phyloP scores from a whole-genome alignment of 2,888 invertebrate genomes.

The Cyrtodaria siliqua region DNA sequence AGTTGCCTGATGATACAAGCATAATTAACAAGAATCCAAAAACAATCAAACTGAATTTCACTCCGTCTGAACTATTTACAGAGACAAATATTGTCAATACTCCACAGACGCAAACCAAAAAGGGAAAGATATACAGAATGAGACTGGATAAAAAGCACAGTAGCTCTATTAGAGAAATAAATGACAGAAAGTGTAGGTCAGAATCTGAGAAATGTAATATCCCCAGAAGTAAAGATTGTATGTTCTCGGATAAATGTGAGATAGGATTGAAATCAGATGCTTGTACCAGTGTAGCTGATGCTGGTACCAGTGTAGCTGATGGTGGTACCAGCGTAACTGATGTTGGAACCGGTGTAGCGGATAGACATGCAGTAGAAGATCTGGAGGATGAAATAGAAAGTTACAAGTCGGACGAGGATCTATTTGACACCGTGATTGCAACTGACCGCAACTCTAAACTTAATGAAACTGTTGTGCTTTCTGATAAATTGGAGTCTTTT shows the following conservation, averaged over 20 bases:
- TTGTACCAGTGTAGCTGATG: too few relatives aligned
- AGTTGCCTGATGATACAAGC: too few relatives aligned
- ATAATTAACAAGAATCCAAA: constrained; percentile 15
- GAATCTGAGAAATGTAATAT: too few relatives aligned
- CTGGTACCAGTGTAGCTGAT: too few relatives aligned
- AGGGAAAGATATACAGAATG: background rate
- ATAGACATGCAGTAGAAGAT: background rate
- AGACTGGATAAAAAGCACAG: background rate
- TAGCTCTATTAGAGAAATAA: too few relatives aligned
- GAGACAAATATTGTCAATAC: constrained; percentile 7
- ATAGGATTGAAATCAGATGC: too few relatives aligned
- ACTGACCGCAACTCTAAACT: background rate
- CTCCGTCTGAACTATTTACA: constrained; percentile 22
- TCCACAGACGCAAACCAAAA: background rate
- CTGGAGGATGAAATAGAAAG: background rate
- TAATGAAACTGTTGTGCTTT: background rate
- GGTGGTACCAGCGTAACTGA: too few relatives aligned
- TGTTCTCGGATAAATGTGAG: too few relatives aligned
- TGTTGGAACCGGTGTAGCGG: background rate
- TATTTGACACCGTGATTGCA: constrained; percentile 25
- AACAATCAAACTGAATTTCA: constrained; percentile 20
- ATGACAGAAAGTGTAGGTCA: too few relatives aligned
- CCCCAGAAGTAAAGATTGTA: too few relatives aligned
- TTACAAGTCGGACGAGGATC: constrained; percentile 25
- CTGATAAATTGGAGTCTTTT: too few relatives aligned